Percentiles rank a stretch among this genome's conserved stretches.
phyloP scores from a whole-genome alignment of 2,888 invertebrate genomes.

The Phortica magna region DNA sequence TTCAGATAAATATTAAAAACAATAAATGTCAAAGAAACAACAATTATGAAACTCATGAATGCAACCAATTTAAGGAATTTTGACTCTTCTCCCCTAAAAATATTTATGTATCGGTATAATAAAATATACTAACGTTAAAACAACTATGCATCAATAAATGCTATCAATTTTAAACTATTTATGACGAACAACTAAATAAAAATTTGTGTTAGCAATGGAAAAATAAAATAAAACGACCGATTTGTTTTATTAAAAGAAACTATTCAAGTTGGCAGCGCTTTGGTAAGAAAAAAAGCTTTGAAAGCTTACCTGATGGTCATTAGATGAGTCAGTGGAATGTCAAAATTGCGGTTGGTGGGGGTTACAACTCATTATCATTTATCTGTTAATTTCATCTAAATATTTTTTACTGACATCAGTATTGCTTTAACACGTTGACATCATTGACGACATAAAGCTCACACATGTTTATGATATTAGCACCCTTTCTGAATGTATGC shows the following conservation, averaged over 20 bases:
- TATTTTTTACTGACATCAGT: too few relatives aligned
- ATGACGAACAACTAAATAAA: constrained; percentile 7
- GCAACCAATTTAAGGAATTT: constrained; percentile 25
- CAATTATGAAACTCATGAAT: neutral
- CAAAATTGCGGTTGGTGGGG: too few relatives aligned
- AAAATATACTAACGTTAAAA: constrained; percentile 10
- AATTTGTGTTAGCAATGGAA: constrained; percentile 26
- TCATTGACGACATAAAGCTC: too few relatives aligned
- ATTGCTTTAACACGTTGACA: too few relatives aligned
- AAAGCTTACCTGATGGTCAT: neutral
- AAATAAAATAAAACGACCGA: neutral
- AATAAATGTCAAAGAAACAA: neutral
- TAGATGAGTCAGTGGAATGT: too few relatives aligned
- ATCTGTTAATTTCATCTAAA: too few relatives aligned
- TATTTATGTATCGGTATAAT: constrained; percentile 17
- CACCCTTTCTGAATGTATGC: neutral
- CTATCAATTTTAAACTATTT: neutral
- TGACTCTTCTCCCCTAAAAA: neutral
- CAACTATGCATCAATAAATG: constrained; percentile 1
- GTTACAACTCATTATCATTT: too few relatives aligned
- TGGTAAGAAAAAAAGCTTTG: neutral
- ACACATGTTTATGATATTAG: too few relatives aligned
- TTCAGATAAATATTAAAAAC: neutral
- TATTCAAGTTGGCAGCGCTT: neutral
- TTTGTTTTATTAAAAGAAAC: constrained; percentile 12